These are phyloP conservation scores for Globicephala melas DNA, from an alignment of 2,113 vertebrate species.

Conservation along the genomic window DNA sequence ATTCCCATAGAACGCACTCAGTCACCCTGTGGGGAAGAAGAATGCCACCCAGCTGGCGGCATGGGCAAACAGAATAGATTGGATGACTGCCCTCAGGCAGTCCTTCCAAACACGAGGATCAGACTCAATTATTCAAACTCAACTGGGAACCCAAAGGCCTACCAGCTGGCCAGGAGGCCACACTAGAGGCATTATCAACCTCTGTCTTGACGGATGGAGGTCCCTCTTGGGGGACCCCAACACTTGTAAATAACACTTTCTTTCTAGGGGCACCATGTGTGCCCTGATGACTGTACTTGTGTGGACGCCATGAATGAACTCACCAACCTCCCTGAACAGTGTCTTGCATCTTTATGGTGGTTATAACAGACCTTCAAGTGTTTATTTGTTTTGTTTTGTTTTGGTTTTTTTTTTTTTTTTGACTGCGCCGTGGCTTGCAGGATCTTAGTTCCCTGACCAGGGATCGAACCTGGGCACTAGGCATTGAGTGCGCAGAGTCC, in stretches of 20 bases:
- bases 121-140: background rate
- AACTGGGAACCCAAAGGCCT: background rate
- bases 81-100: background rate
- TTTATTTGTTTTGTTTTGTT: no score
- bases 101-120: background rate
- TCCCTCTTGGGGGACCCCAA: background rate
- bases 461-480: no score
- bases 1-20: background rate
- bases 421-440: no score
- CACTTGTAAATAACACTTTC: background rate
- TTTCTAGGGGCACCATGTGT: background rate
- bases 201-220: background rate
- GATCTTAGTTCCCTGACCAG: no score
- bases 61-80: background rate
- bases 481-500: no score
- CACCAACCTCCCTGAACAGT: background rate
- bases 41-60: background rate
- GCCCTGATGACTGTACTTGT: background rate
- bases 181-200: background rate
- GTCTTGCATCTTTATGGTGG: background rate
- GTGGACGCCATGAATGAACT: background rate
- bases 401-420: no score
- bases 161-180: background rate
- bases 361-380: background rate
- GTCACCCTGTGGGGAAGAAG: background rate